These are phyloP conservation scores for Meliscaeva auricollis DNA, from an alignment of 2,888 invertebrate genomes.

Conservation along the genomic window DNA sequence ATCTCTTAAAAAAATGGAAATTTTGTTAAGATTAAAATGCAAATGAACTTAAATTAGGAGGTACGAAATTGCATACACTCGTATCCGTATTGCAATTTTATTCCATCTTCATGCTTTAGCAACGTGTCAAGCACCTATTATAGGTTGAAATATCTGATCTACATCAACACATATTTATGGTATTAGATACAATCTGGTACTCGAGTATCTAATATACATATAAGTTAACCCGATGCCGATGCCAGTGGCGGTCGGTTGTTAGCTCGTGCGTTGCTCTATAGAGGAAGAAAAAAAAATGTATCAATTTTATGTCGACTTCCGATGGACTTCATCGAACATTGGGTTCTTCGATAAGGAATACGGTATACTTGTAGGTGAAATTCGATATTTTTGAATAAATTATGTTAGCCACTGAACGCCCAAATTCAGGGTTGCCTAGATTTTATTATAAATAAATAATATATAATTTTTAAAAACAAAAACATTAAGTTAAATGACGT, in stretches of 20 bases:
- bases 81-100: slow-evolving; percentile 36
- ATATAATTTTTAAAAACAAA: too few species aligned
- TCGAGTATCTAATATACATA: too few species aligned
- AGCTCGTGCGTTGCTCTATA: neutral
- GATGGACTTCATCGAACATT: neutral
- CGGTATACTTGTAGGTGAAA: slow-evolving; percentile 15
- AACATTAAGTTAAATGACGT: too few species aligned
- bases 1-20: slow-evolving; percentile 4
- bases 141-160: neutral
- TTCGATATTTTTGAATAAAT: slow-evolving; percentile 50
- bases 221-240: slow-evolving; percentile 38
- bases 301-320: neutral
- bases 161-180: neutral
- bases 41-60: slow-evolving; percentile 24
- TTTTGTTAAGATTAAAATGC: slow-evolving; percentile 34
- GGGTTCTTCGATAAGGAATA: too few species aligned
- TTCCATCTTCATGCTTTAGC: neutral
- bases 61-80: neutral
- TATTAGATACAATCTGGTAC: slow-evolving; percentile 31
- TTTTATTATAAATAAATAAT: too few species aligned
- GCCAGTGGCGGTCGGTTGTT: neutral
- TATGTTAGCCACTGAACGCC: neutral
- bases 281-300: slow-evolving; percentile 6
- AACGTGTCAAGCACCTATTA: slow-evolving; percentile 29
- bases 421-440: neutral